Evolutionary conservation across 2,113 vertebrate species (phyloP), one percentile per base, ranked within the genome.

Genomic region (Pteropus alecto): DNA sequence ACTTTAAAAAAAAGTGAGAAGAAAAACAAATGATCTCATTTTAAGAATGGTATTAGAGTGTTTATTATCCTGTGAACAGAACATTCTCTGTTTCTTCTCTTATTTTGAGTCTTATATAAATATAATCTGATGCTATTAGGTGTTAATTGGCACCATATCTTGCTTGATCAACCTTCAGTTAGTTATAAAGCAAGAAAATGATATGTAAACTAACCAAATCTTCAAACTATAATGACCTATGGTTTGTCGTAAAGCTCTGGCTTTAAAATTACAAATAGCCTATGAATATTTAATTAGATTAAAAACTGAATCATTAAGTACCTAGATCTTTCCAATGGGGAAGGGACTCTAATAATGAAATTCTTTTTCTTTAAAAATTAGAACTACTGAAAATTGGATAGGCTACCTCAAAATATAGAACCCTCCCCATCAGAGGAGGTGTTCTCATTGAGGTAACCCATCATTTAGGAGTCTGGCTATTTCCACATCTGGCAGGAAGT

Each of bases 181-280:
- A 73, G 33, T 89, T 96, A 76, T 83, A 6, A 97, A 85, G 28
- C 35, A 88, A 54, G 77, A 90, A 97, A 95, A 94, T 10, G 13
- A 97, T 35, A 73, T 78, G 9, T 70, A 91, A 90, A 81, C 58
- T 87, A 94, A 68, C 14, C 22, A 87, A 48, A 63, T 85, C 46
- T 91, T 43, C 58, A 84, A 5, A 16, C 95, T 90, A 7, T 35
- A 92, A 85, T 90, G 76, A 79, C 81, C 35, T 76, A 19, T 81
- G 68, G 18, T 35, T 92, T 96, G 14, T 65, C 76, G 30, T 71
- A 43, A 33, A 92, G 70, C 33, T 54, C 78, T 83, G 5, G 15
- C 82, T 92, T 96, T 61, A 95, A 96, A 95, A 90, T 81, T 82
- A 74, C 46, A 30, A 87, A 58, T 84, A 77, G 2, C 46, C 24